Percentiles rank a stretch among this genome's conserved stretches.
Evolutionary conservation across 2,113 vertebrate species (phyloP).

Genomic region (Hystrix brachyura): DNA sequence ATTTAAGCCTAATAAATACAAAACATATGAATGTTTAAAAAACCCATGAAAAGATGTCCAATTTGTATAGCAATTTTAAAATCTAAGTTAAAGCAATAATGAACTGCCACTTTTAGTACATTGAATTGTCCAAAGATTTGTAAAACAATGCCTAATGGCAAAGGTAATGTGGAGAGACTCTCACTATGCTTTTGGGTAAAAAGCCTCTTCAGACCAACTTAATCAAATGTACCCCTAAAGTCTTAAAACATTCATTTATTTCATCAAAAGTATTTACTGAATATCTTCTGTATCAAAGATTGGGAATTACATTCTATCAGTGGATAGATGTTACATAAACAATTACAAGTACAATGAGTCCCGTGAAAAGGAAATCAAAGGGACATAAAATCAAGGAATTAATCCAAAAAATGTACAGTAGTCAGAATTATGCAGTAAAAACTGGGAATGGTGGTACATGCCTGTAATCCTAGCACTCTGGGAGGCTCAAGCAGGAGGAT

Average conservation of each 20-base stretch:
- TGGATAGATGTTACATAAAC: neutral
- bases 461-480: neutral
- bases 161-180: neutral
- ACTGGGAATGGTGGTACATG: neutral
- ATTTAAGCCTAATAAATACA: neutral
- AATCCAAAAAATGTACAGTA: neutral
- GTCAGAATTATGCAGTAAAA: neutral
- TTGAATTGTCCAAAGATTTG: neutral
- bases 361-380: neutral
- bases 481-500: neutral
- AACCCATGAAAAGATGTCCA: neutral
- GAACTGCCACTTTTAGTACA: neutral
- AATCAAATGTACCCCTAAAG: neutral
- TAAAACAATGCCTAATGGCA: neutral
- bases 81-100: neutral
- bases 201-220: neutral
- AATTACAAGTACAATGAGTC: neutral
- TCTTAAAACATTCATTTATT: neutral
- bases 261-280: neutral
- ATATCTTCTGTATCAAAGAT: neutral
- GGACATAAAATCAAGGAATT: slow-evolving; percentile 7
- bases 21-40: neutral
- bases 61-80: neutral
- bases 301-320: neutral
- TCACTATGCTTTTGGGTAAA: neutral